A percentile compares a stretch with the other conserved stretches of the same genome.
Conservation (phyloP, 2,113 vertebrate genomes). For the Cepphus grylle region DNA sequence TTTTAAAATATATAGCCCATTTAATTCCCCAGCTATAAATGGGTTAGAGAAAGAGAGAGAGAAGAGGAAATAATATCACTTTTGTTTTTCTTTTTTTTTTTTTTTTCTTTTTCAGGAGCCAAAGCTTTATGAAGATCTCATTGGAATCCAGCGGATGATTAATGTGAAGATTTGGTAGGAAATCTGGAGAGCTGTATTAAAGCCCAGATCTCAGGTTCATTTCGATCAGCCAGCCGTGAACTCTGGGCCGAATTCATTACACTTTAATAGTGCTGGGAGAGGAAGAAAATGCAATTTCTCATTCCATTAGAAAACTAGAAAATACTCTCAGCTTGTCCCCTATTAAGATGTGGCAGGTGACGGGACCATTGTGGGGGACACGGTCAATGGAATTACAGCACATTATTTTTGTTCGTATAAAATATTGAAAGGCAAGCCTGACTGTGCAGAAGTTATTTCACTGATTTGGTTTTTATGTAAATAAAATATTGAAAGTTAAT, state of each 20-base stretch:
- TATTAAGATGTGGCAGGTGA: slow-evolving; percentile 97
- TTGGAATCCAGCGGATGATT: slow-evolving; percentile 86
- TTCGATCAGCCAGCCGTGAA: slow-evolving; percentile 94
- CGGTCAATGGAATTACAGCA: slow-evolving; percentile 77
- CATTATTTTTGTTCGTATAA: slow-evolving; percentile 81
- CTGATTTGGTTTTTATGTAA: slow-evolving; percentile 94
- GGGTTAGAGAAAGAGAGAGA: slow-evolving; percentile 34
- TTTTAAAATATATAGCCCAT: slow-evolving; percentile 81
- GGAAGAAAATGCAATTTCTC: slow-evolving; percentile 97
- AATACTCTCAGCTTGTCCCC: slow-evolving; percentile 87
- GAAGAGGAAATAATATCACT: slow-evolving; percentile 43
- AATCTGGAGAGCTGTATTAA: slow-evolving; percentile 90
- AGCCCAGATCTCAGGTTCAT: slow-evolving; percentile 92
- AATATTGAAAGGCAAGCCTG: slow-evolving; percentile 84
- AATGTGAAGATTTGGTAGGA: slow-evolving; percentile 94
- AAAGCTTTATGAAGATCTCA: slow-evolving; percentile 82
- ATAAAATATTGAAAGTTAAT: slow-evolving; percentile 86
- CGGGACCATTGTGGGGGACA: slow-evolving; percentile 85
- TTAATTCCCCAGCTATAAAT: slow-evolving; percentile 77
- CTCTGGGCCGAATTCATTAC: slow-evolving; percentile 94
- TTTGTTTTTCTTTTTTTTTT: background rate
- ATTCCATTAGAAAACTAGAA: slow-evolving; percentile 90
- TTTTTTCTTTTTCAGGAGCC: background rate
- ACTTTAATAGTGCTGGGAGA: slow-evolving; percentile 87
- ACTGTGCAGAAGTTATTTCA: slow-evolving; percentile 84